Evolutionary conservation across 2,888 invertebrate genomes (phyloP), one percentile per base, ranked within the genome.

Genomic region (Spicauda simplicius): DNA sequence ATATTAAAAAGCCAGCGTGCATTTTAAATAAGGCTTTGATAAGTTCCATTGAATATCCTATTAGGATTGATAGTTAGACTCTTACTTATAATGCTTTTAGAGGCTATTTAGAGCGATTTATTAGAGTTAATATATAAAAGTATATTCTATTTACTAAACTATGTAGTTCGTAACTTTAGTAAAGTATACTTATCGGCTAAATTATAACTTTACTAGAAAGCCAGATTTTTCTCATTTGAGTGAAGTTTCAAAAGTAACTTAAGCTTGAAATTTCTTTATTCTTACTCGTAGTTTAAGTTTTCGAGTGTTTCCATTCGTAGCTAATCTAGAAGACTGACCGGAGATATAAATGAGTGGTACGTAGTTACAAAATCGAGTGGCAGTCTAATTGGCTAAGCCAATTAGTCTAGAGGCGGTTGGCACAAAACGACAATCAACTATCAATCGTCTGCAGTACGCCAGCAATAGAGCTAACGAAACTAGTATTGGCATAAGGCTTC

Each of bases 311-410:
- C n/a, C 45, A n/a, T 45, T 45, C n/a, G 14, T 45, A 14, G 10
- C 45, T 48, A 50, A 50, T 50, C 18, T 18, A 16, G 16, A 18
- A 8, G 50, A n/a, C 48, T 50, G 18, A 20, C 16, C n/a, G 54
- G 33, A 7, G 20, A 41, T 53, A 41, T 53, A 37, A 30, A 56
- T 62, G 54, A 53, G 62, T 54, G 41, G 60, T 25, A 59, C 41
- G 54, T 54, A 16, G 41, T 62, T 54, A 45, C 18, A 18, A 62
- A 62, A 62, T 61, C 62, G 54, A 45, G 54, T 45, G 45, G 25
- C 62, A 45, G 41, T n/a, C 25, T 62, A 62, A 62, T 62, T 62
- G 62, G 62, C 54, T 62, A 41, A 62, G 62, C 62, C 54, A 62
- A 62, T 62, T 62, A 62, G 62, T 54, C 62, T 25, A 45, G 41